A percentile compares a stretch with the other conserved stretches of the same genome.
These are phyloP conservation scores for Octomys mimax DNA, from an alignment of 2,797 vertebrate species.

Conservation along the genomic window DNA sequence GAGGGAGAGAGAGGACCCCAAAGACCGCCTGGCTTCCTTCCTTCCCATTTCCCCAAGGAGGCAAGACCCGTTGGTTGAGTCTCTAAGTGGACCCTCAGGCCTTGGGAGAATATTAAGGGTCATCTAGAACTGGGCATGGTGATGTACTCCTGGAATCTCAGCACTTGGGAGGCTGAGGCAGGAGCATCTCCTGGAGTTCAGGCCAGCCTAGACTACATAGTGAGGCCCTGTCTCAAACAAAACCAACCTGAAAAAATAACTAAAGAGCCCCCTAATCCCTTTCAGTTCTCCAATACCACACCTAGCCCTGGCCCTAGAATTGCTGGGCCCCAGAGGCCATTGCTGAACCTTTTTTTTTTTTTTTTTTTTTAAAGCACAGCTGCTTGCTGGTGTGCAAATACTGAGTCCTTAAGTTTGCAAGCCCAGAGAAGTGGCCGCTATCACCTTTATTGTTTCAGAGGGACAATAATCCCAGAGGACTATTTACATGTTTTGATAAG, in stretches of 20 bases:
- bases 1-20: background rate
- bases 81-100: background rate
- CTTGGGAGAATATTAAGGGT: background rate
- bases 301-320: background rate
- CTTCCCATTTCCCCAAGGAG: background rate
- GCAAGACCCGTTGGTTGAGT: background rate
- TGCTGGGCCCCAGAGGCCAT: background rate
- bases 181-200: background rate
- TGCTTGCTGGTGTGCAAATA: background rate
- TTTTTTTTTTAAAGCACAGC: background rate
- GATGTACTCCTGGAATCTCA: background rate
- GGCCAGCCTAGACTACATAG: background rate
- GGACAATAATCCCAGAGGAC: slow-evolving; percentile 76
- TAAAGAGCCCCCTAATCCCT: background rate
- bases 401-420: background rate
- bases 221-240: background rate
- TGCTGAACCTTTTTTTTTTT: background rate
- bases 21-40: background rate
- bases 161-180: background rate
- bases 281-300: background rate
- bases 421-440: slow-evolving; percentile 30
- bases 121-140: background rate
- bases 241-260: background rate
- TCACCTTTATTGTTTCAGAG: slow-evolving; percentile 81
- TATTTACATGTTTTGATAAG: slow-evolving; percentile 82